Evolutionary conservation across 2,888 invertebrate species (phyloP).

Genomic region (Drosophila nr. perissopoda): DNA sequence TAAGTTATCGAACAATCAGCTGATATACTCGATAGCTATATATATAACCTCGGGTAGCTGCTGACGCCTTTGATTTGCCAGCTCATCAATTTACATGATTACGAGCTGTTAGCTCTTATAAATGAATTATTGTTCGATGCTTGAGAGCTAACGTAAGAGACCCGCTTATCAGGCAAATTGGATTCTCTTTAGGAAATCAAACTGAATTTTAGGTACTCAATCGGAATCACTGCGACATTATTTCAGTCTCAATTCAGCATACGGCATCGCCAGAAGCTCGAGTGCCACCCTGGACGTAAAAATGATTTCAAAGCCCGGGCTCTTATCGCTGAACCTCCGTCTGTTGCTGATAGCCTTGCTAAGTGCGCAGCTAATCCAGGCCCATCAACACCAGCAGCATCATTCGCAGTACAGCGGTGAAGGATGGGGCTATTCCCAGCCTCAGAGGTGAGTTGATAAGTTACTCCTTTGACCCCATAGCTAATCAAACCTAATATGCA

Average conservation of each 20-base stretch:
- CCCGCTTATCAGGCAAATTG: not conserved
- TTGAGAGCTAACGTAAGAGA: not conserved
- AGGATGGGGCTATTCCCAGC: constrained; percentile 17
- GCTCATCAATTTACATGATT: not conserved
- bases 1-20: not conserved
- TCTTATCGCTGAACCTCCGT: constrained; percentile 57
- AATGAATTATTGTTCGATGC: not conserved
- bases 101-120: not conserved
- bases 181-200: not conserved
- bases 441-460: constrained; percentile 18
- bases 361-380: constrained; percentile 45
- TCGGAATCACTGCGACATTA: not conserved
- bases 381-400: constrained; percentile 43
- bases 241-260: constrained; percentile 36
- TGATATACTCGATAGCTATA: not conserved
- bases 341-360: constrained; percentile 57
- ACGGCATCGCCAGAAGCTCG: constrained; percentile 7
- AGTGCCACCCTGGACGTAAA: not conserved
- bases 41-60: not conserved
- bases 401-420: constrained; percentile 13
- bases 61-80: constrained; percentile 3
- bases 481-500: constrained; percentile 6
- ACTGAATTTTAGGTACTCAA: not conserved
- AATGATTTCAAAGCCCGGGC: constrained; percentile 40
- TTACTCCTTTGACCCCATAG: not conserved